A percentile compares a stretch with the other conserved stretches of the same genome.
Conservation (phyloP, 2,113 vertebrate species). For the Psammodynastes pulverulentus region DNA sequence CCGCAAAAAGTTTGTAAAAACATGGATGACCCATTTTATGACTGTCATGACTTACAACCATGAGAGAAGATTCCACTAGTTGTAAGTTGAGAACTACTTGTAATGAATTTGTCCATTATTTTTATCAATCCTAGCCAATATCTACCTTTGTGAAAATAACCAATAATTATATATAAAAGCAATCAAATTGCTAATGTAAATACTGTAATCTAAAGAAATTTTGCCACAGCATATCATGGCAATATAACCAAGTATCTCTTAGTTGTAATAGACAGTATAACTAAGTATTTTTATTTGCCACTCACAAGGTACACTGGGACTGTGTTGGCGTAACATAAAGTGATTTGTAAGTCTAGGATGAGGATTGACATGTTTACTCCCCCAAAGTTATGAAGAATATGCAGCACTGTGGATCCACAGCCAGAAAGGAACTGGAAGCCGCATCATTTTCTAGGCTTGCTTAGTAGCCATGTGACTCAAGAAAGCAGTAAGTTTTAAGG, state of each 20-base stretch:
- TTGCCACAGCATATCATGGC: background rate
- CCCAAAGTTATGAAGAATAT: background rate
- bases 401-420: background rate
- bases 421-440: background rate
- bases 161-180: background rate
- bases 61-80: background rate
- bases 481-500: background rate
- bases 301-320: background rate
- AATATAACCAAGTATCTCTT: background rate
- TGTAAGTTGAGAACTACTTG: background rate
- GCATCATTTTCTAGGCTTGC: background rate
- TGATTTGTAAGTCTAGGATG: background rate
- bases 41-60: no score
- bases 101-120: background rate
- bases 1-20: no score
- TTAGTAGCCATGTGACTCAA: background rate
- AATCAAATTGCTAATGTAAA: background rate
- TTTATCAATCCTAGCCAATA: background rate
- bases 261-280: background rate
- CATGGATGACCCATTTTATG: no score
- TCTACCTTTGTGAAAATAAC: background rate
- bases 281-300: background rate
- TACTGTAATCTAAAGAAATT: background rate
- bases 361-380: background rate
- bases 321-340: background rate